phyloP scores from a whole-genome alignment of 2,888 invertebrate genomes.

The Melanophora roralis region DNA sequence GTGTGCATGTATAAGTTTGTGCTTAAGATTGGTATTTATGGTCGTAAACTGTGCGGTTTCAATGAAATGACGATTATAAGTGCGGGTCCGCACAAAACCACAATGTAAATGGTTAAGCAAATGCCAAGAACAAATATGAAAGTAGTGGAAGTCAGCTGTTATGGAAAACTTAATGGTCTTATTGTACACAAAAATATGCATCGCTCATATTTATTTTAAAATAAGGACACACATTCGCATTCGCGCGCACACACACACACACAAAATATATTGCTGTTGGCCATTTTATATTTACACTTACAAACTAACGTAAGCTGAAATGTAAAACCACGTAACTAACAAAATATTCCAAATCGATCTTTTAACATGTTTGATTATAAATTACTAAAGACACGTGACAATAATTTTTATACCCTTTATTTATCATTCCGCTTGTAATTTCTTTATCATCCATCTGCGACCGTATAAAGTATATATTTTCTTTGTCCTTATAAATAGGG shows the following conservation, averaged over 20 bases:
- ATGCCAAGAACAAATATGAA: conserved; percentile 61
- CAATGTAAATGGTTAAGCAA: conserved; percentile 61
- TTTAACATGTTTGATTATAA: too few relatives aligned
- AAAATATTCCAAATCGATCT: too few relatives aligned
- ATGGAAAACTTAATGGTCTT: conserved; percentile 60
- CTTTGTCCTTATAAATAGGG: too few relatives aligned
- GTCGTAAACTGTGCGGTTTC: conserved; percentile 60
- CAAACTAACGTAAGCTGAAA: background rate
- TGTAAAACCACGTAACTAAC: too few relatives aligned
- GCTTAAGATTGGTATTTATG: conserved; percentile 51
- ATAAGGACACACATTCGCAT: background rate
- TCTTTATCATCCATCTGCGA: too few relatives aligned
- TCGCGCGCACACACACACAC: background rate
- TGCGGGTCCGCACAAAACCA: conserved; percentile 57
- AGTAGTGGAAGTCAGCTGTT: conserved; percentile 60
- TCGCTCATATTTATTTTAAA: conserved; percentile 53
- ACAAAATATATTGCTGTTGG: background rate
- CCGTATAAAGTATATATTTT: too few relatives aligned
- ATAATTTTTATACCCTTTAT: too few relatives aligned
- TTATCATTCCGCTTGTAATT: too few relatives aligned
- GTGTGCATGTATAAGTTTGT: conserved; percentile 20
- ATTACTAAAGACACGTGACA: too few relatives aligned
- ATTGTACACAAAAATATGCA: conserved; percentile 55
- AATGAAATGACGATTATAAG: conserved; percentile 51
- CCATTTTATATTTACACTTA: conserved; percentile 3